phyloP scores from a whole-genome alignment of 2,888 invertebrate species.

The Drosophila siamana region DNA sequence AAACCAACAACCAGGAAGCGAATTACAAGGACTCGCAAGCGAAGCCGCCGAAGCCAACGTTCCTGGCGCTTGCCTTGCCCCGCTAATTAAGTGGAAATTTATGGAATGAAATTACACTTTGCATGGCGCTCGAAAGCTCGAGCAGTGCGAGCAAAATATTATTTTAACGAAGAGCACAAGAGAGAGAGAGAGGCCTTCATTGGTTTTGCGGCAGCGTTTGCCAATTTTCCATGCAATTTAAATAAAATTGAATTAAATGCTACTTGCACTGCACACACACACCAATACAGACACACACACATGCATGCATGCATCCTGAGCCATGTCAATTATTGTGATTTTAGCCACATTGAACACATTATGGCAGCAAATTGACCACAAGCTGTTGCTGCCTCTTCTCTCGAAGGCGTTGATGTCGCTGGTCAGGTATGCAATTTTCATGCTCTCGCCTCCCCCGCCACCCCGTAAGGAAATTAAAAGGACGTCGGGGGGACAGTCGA shows the following conservation, averaged over 20 bases:
- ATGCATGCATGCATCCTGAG: constrained; percentile 8
- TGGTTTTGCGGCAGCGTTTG: constrained; percentile 31
- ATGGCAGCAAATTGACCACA: constrained; percentile 50
- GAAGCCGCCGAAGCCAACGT: too few species aligned
- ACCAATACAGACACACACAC: constrained; percentile 20
- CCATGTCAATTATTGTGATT: constrained; percentile 58
- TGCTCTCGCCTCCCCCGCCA: neutral
- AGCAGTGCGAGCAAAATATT: constrained; percentile 67
- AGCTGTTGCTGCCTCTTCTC: constrained; percentile 29
- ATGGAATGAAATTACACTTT: constrained; percentile 71
- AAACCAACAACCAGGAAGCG: constrained; percentile 51
- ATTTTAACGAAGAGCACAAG: constrained; percentile 59
- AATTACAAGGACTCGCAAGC: constrained; percentile 31
- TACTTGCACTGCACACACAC: constrained; percentile 36
- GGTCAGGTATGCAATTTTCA: constrained; percentile 9
- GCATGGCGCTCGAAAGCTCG: constrained; percentile 29
- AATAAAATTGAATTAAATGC: constrained; percentile 76
- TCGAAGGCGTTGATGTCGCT: constrained; percentile 23
- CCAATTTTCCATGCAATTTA: constrained; percentile 73
- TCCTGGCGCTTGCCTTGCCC: too few species aligned
- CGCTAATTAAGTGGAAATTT: constrained; percentile 79
- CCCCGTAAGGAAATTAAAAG: constrained; percentile 15
- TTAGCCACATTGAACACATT: constrained; percentile 48
- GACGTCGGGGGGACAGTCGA: neutral
- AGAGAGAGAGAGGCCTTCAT: constrained; percentile 15